Conservation (phyloP, 2,113 vertebrate species). For the Hepsetus odoe region DNA sequence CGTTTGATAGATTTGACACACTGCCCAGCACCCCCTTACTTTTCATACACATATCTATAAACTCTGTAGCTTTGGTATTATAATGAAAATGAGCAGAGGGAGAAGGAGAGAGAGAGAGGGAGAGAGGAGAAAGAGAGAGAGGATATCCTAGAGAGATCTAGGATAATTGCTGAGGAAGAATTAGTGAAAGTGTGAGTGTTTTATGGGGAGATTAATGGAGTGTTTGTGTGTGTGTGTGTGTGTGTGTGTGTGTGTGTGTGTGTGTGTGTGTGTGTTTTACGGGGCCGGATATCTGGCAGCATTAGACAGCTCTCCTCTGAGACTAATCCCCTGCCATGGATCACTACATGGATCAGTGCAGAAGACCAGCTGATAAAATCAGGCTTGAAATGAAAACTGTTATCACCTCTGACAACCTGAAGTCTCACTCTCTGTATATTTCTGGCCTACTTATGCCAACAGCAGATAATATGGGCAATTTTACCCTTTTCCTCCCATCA, state of each 20-base stretch:
- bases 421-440: background rate
- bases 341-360: constrained; percentile 4
- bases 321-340: background rate
- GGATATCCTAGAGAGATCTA: background rate
- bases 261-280: background rate
- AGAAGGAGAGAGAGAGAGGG: background rate
- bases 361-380: constrained; percentile 30
- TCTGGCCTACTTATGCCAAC: background rate
- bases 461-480: background rate
- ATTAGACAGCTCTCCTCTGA: constrained; percentile 17
- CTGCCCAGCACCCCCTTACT: too few relatives aligned
- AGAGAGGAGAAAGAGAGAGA: background rate
- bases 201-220: constrained; percentile 3
- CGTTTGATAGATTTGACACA: too few relatives aligned
- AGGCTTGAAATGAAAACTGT: background rate
- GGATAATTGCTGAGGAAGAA: constrained; percentile 10
- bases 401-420: constrained; percentile 9
- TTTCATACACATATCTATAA: too few relatives aligned
- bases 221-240: too few relatives aligned
- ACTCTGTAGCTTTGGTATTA: too few relatives aligned
- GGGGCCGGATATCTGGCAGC: constrained; percentile 2
- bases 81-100: too few relatives aligned
- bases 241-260: background rate
- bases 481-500: background rate
- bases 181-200: constrained; percentile 11